A percentile compares a stretch with the other conserved stretches of the same genome.
phyloP scores from a whole-genome alignment of 2,113 vertebrate species.

The Festucalex cinctus region DNA sequence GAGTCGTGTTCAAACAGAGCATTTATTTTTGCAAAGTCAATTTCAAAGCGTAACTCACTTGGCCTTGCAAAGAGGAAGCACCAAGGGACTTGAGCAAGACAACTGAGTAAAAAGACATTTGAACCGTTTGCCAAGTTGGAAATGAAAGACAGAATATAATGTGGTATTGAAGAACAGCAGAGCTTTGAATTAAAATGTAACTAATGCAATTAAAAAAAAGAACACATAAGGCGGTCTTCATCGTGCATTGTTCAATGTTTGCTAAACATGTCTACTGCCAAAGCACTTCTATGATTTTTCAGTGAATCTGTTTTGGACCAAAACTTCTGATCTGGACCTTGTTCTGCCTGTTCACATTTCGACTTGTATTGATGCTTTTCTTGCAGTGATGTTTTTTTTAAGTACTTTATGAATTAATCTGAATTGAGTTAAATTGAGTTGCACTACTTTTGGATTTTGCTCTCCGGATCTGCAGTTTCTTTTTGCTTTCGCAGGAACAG shows the following conservation, averaged over 20 bases:
- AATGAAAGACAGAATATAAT: slow-evolving; percentile 37
- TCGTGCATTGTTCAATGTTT: too few relatives aligned
- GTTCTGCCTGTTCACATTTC: background rate
- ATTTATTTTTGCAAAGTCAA: slow-evolving; percentile 21
- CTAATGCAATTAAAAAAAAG: background rate
- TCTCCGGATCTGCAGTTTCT: too few relatives aligned
- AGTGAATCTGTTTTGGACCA: background rate
- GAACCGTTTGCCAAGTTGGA: slow-evolving; percentile 23
- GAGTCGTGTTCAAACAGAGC: slow-evolving; percentile 40
- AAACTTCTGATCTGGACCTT: background rate
- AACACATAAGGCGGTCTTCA: background rate
- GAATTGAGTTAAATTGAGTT: too few relatives aligned
- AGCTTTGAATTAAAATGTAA: slow-evolving; percentile 4
- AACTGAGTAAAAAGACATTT: slow-evolving; percentile 14
- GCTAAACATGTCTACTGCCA: too few relatives aligned
- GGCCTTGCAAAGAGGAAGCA: slow-evolving; percentile 17
- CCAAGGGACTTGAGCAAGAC: slow-evolving; percentile 31
- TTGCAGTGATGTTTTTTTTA: too few relatives aligned
- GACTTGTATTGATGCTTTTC: too few relatives aligned
- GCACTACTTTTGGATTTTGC: too few relatives aligned
- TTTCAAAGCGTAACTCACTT: slow-evolving; percentile 37
- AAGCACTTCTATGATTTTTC: too few relatives aligned
- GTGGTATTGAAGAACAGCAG: slow-evolving; percentile 6
- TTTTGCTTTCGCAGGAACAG: too few relatives aligned
- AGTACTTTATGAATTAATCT: too few relatives aligned